Conservation (phyloP, 2,888 invertebrate genomes). For the Tenthredo scrophulariae region DNA sequence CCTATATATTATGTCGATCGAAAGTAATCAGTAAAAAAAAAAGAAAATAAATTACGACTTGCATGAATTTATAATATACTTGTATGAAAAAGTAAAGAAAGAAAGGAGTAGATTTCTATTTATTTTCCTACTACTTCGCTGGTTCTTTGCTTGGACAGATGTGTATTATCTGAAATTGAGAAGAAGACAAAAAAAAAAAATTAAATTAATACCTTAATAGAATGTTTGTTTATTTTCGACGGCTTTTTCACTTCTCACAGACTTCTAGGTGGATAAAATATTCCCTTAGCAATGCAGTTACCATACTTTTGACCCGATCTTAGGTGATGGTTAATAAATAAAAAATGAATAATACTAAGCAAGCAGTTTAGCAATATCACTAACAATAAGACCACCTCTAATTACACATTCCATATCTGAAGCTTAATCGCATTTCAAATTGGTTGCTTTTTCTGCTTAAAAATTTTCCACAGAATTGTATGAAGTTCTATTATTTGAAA, state of each 20-base stretch:
- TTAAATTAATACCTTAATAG: background rate
- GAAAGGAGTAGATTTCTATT: too few relatives aligned
- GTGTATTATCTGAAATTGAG: background rate
- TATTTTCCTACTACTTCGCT: background rate
- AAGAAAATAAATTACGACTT: background rate
- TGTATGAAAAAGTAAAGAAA: background rate
- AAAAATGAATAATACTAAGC: background rate
- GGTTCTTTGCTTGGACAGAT: conserved; percentile 7
- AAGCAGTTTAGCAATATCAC: conserved; percentile 11
- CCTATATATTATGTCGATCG: too few relatives aligned
- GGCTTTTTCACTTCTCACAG: background rate
- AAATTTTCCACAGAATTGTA: background rate
- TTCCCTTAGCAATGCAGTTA: background rate
- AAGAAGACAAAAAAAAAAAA: too few relatives aligned
- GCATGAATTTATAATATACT: background rate
- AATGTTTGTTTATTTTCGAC: background rate
- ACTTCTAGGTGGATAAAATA: background rate
- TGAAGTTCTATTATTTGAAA: background rate
- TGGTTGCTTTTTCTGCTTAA: too few relatives aligned
- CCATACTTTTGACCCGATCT: background rate
- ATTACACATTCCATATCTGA: background rate
- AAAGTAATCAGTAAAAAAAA: background rate
- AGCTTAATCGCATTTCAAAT: too few relatives aligned
- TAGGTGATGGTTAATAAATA: background rate
- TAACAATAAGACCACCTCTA: background rate